These are phyloP conservation scores for Lamellibrachia luymesi DNA, from an alignment of 1,140 invertebrate species.

Conservation along the genomic window DNA sequence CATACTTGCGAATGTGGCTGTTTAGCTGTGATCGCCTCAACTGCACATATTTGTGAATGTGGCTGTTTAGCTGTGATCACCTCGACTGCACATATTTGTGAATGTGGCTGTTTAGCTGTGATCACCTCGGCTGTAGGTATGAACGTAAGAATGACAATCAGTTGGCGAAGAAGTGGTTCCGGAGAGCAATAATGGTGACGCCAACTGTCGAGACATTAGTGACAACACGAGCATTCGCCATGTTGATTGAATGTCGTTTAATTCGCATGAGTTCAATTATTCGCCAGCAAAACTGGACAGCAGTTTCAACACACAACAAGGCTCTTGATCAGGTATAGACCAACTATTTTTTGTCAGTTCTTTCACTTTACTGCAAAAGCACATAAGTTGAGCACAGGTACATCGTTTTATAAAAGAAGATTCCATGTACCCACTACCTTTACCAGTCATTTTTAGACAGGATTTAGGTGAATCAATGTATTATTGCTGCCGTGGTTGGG, in stretches of 20 bases:
- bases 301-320: constrained; percentile 10
- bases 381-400: no score
- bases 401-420: no score
- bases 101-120: not conserved
- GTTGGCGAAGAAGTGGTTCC: not conserved
- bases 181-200: not conserved
- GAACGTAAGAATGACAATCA: not conserved
- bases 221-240: not conserved
- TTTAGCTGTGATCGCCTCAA: not conserved
- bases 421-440: no score
- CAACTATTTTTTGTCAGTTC: not conserved
- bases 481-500: no score
- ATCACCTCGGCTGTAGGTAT: not conserved
- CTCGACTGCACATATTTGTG: not conserved
- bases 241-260: constrained; percentile 4
- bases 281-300: constrained; percentile 15
- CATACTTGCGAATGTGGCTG: not conserved
- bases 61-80: not conserved
- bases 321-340: not conserved
- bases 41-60: not conserved
- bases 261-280: not conserved
- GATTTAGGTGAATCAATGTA: no score
- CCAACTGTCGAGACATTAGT: not conserved
- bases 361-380: not conserved
- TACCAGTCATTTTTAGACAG: no score